These are phyloP conservation scores for Antennarius maculatus DNA, from an alignment of 2,797 vertebrate species.

Conservation along the genomic window DNA sequence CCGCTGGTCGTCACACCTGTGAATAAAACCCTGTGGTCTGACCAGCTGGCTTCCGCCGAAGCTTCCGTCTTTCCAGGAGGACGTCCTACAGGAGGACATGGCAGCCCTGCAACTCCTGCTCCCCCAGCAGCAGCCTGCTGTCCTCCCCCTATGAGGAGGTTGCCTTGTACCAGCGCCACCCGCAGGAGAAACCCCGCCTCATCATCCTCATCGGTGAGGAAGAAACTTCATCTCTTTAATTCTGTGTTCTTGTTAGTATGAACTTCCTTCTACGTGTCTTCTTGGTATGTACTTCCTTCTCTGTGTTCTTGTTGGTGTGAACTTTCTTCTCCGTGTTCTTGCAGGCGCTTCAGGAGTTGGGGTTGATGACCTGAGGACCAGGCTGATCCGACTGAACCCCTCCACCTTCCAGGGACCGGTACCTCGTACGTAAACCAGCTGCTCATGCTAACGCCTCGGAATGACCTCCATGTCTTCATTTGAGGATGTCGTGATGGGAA, in stretches of 20 bases:
- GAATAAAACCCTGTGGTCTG: too few species aligned
- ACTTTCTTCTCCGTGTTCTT: too few species aligned
- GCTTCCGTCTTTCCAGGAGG: conserved; percentile 88
- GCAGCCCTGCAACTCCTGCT: conserved; percentile 70
- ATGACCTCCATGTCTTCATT: too few species aligned
- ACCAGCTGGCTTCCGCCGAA: conserved; percentile 90
- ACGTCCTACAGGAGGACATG: conserved; percentile 73
- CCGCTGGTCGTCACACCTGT: too few species aligned
- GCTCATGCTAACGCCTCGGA: too few species aligned
- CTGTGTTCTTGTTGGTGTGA: too few species aligned
- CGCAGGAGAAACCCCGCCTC: conserved; percentile 83
- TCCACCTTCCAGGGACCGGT: conserved; percentile 85
- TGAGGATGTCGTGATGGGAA: too few species aligned
- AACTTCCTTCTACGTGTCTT: too few species aligned
- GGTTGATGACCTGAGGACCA: conserved; percentile 88
- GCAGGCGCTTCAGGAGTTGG: conserved; percentile 91
- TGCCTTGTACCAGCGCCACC: conserved; percentile 84
- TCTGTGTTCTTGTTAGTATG: too few species aligned
- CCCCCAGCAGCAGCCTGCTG: conserved; percentile 63
- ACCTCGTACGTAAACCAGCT: conserved; percentile 83
- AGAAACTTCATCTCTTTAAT: too few species aligned
- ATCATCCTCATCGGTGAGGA: conserved; percentile 88
- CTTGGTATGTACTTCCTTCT: too few species aligned
- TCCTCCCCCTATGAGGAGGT: conserved; percentile 89
- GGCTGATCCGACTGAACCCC: conserved; percentile 87